phyloP scores from a whole-genome alignment of 2,113 vertebrate species.

The Plotosus lineatus region DNA sequence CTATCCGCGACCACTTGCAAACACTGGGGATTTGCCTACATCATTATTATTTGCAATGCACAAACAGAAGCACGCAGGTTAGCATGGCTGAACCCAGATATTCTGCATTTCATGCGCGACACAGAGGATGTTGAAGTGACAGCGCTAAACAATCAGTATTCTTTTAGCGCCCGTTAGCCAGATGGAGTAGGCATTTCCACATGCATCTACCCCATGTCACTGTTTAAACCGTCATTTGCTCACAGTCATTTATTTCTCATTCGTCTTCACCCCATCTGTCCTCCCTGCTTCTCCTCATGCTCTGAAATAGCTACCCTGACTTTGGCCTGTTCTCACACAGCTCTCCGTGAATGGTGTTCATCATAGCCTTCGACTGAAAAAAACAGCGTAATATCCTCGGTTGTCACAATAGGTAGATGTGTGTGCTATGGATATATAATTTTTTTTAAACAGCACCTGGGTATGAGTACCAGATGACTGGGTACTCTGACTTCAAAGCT shows the following conservation, averaged over 20 bases:
- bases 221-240: slow-evolving; percentile 42
- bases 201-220: slow-evolving; percentile 31
- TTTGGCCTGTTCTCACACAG: slow-evolving; percentile 24
- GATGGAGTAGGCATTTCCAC: slow-evolving; percentile 26
- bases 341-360: slow-evolving; percentile 19
- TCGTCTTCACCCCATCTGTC: slow-evolving; percentile 38
- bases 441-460: neutral
- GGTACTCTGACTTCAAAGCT: neutral
- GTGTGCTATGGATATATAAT: slow-evolving; percentile 4
- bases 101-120: slow-evolving; percentile 1
- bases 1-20: slow-evolving; percentile 21
- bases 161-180: slow-evolving; percentile 39
- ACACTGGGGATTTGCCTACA: slow-evolving; percentile 35
- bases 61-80: slow-evolving; percentile 18
- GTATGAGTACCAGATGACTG: slow-evolving; percentile 1
- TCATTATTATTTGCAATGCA: slow-evolving; percentile 29
- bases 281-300: slow-evolving; percentile 3
- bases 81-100: slow-evolving; percentile 1
- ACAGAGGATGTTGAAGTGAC: slow-evolving; percentile 5
- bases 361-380: slow-evolving; percentile 15
- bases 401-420: slow-evolving; percentile 7
- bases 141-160: slow-evolving; percentile 38
- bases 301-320: slow-evolving; percentile 18
- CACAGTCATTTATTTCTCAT: slow-evolving; percentile 40
- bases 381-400: neutral